Evolutionary conservation across 2,797 vertebrate species (phyloP), one percentile per base, ranked within the genome.

Genomic region (Mormyrops attenuatus): DNA sequence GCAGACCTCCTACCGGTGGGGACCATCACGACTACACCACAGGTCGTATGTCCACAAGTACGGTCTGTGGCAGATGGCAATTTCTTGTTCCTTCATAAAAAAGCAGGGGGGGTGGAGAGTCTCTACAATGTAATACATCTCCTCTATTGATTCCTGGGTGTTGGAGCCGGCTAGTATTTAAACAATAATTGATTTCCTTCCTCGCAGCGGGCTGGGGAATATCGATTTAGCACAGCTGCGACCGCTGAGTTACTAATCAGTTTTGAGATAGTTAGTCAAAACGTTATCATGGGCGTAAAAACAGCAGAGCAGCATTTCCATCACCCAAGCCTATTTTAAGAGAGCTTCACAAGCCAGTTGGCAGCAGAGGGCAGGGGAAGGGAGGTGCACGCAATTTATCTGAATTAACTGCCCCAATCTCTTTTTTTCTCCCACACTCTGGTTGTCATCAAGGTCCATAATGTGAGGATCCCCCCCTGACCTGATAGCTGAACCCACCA

Each of bases 151-250:
- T 94, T 92, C 63, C 50, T 82, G 89, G 91, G 93, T 93, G 93
- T 91, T 55, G 85, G 52, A 92, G 91, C 89, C 84, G 47, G 85
- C 87, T 63, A 90, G 92, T 93, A 91, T 93, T 96, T 96, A 95
- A 95, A 97, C 95, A 95, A 95, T 95, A 95, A 97, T 96, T 95
- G 95, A 97, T 97, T 95, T 95, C 94, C 95, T 95, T 95, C 94
- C 90, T 92, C 91, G 90, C 94, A 94, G 92, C 93, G 91, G 93
- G 92, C 94, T 92, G 93, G 90, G 88, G 95, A 93, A 93, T 93
- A 97, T 97, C 96, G 96, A 96, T 97, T 95, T 95, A 95, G 94
- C 94, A 96, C 94, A 95, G 94, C 95, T 95, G 95, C 94, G 93
- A 93, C 94, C 94, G 94, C 93, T 95, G 93, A 92, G 91, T 94